Base-by-base conservation (phyloP, 1,140 invertebrate genomes). In the Drosophila nigrodunni region DNA sequence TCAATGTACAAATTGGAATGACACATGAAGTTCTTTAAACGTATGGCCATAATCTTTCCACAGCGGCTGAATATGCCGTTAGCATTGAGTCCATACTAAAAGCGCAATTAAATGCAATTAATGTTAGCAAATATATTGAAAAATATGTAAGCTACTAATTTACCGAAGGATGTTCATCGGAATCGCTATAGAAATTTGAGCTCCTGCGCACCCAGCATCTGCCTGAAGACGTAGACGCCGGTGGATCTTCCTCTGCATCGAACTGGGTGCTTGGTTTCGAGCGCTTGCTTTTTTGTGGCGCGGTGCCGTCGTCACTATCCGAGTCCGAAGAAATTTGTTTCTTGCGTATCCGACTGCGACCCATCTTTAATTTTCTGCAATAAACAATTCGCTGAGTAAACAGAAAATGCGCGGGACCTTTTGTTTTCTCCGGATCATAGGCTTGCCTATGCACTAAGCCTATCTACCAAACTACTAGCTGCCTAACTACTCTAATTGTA, bases 11-110 rank as follows among this genome's bases (percentile, higher is more conserved):
- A 94, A 64, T 95, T 94, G 6, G 95, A 95, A 91, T 99, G 98
- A 89, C 98, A 99, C 96, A 99, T 98, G 86, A 99, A 99, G 92
- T 99, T 99, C 72, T 94, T 94, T 13, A 99, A 86, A 1, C 93
- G 93, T 50, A 99, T 95, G 65, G 94, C 95, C 30, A 95, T 93
- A 52, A 99, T 95, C 73, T 95, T 96, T 4, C 98, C 98, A 78
- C 91, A 92, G 4, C 88, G 82, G 39, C 46, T 41, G 2, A 82
- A 82, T 7, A 41, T 1, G 15, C 8, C 39, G 2, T 37, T 34
- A 21, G 21, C 25, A 18, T 46, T 15, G 1, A 71, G 11, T 10
- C 54, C 72, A 18, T 18, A 3, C 65, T 75, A 21, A 13, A 44
- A 10, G n/a, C 7, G 3, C 21, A 18, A 25, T 7, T 10, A 30